These are phyloP conservation scores for Piezodorus guildinii DNA, from an alignment of 1,140 invertebrate genomes.

Conservation along the genomic window DNA sequence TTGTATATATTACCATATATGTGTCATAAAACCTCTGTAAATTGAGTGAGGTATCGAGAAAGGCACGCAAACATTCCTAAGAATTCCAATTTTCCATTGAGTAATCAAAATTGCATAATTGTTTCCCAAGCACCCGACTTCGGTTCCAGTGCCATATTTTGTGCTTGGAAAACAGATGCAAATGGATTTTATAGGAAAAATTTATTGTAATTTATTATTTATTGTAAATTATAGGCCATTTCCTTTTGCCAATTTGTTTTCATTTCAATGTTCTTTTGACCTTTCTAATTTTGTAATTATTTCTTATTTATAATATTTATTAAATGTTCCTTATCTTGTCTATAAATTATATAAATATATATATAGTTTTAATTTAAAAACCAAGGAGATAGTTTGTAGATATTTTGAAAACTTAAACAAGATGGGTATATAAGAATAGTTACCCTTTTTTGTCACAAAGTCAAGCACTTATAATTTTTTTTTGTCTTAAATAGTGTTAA, in stretches of 20 bases:
- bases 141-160: conserved; percentile 7
- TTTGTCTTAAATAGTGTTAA: conserved; percentile 10
- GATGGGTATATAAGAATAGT: conserved; percentile 9
- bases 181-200: conserved; percentile 7
- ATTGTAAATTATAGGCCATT: conserved; percentile 3
- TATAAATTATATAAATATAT: conserved; percentile 3
- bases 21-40: conserved; percentile 10
- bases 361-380: conserved; percentile 14
- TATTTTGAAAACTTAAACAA: conserved; percentile 9
- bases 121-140: conserved; percentile 2
- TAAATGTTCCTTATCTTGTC: conserved; percentile 14
- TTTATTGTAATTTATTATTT: conserved; percentile 7
- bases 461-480: conserved; percentile 13
- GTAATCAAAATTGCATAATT: conserved; percentile 14
- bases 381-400: conserved; percentile 15
- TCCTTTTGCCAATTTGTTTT: conserved; percentile 4
- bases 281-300: conserved; percentile 8
- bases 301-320: conserved; percentile 14
- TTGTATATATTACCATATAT: conserved; percentile 11
- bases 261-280: not conserved
- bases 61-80: conserved; percentile 13
- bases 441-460: conserved; percentile 15
- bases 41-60: conserved; percentile 8
- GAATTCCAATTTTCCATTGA: conserved; percentile 9
- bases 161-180: conserved; percentile 3